Evolutionary conservation across 1,140 invertebrate species (phyloP).

Genomic region (Charaxes varanes): DNA sequence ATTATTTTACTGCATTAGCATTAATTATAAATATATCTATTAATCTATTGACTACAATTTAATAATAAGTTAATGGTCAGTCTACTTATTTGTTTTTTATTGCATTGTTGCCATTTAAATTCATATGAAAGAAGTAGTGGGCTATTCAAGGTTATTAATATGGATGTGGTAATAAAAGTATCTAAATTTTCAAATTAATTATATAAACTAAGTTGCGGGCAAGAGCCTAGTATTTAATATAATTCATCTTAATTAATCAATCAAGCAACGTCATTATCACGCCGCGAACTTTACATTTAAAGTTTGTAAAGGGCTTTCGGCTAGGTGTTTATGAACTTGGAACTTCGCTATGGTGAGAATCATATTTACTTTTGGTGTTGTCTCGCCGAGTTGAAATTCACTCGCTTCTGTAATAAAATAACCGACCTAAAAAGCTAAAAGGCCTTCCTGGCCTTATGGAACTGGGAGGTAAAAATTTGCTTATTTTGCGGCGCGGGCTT

Average conservation of each 20-base stretch:
- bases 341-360: constrained; percentile 18
- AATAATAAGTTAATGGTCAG: no score
- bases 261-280: not conserved
- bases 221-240: no score
- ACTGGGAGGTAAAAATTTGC: constrained; percentile 37
- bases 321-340: constrained; percentile 22
- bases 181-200: no score
- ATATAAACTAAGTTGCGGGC: no score
- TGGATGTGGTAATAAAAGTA: no score
- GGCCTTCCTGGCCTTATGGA: constrained; percentile 31
- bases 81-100: no score
- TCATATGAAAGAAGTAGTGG: no score
- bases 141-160: no score
- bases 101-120: no score
- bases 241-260: not conserved
- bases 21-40: no score
- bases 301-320: constrained; percentile 10
- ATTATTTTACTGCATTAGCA: no score
- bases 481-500: constrained; percentile 35
- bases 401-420: constrained; percentile 38
- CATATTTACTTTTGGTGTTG: constrained; percentile 31
- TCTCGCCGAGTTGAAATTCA: constrained; percentile 28
- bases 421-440: constrained; percentile 40
- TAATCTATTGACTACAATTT: no score
- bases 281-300: not conserved